phyloP scores from a whole-genome alignment of 2,888 invertebrate genomes.

The Aleiodes alternator region DNA sequence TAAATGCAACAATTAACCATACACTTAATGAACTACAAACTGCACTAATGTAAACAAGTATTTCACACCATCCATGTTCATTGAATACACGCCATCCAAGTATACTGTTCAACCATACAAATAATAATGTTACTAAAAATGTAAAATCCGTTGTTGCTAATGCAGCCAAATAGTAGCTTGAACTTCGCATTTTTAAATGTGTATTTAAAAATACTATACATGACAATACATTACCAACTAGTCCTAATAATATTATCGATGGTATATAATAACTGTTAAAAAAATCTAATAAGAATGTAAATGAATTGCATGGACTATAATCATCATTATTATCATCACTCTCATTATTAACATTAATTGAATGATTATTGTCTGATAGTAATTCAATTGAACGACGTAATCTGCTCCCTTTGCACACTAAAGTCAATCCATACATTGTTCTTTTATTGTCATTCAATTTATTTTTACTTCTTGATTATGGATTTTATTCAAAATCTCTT shows the following conservation, averaged over 20 bases:
- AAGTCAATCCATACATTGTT: constrained; percentile 2
- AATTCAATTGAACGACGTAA: constrained; percentile 35
- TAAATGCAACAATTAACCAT: constrained; percentile 84
- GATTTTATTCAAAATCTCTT: background rate
- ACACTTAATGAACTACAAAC: constrained; percentile 81
- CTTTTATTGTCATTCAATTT: background rate
- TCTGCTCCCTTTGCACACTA: constrained; percentile 40
- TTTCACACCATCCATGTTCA: constrained; percentile 79
- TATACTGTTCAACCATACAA: constrained; percentile 78
- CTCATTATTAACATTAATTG: background rate
- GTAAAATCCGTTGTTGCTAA: constrained; percentile 80
- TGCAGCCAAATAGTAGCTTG: constrained; percentile 81
- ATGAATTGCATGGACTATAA: constrained; percentile 61
- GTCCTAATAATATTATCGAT: constrained; percentile 78
- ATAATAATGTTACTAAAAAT: constrained; percentile 77
- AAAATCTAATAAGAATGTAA: constrained; percentile 73
- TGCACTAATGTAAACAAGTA: constrained; percentile 77
- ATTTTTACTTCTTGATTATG: background rate
- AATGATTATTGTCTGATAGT: constrained; percentile 23
- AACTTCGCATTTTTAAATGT: constrained; percentile 79
- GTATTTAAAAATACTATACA: constrained; percentile 80
- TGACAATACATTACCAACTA: constrained; percentile 80
- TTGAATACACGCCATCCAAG: constrained; percentile 77
- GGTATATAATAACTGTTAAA: constrained; percentile 80
- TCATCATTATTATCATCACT: constrained; percentile 57